Conservation (phyloP, 2,113 vertebrate genomes). For the Lycocorax pyrrhopterus region DNA sequence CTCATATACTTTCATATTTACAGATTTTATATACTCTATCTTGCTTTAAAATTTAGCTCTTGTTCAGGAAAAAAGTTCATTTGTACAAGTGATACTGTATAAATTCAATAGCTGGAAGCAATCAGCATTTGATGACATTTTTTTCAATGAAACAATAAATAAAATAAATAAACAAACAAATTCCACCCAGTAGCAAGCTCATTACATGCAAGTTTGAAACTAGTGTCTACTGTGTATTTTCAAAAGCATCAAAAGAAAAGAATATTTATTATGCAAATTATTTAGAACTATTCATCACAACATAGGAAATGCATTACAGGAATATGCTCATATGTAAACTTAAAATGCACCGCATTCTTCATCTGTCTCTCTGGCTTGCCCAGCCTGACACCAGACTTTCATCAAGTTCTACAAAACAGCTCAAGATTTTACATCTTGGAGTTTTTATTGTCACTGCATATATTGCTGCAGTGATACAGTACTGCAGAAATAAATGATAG, state of each 20-base stretch:
- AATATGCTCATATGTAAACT: neutral
- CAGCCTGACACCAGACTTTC: neutral
- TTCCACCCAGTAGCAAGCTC: neutral
- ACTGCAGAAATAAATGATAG: neutral
- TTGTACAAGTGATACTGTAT: neutral
- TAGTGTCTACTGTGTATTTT: neutral
- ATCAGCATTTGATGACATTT: neutral
- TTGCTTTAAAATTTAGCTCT: constrained; percentile 27
- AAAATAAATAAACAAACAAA: constrained; percentile 16
- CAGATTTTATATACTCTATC: neutral
- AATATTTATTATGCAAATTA: constrained; percentile 27
- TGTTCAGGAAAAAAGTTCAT: neutral
- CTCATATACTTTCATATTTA: neutral
- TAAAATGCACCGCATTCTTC: neutral
- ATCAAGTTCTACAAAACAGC: neutral
- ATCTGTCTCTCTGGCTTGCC: neutral
- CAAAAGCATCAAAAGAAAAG: neutral
- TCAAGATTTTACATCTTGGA: neutral
- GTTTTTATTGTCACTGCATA: neutral
- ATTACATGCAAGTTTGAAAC: neutral
- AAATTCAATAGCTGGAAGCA: constrained; percentile 3
- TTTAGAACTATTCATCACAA: neutral
- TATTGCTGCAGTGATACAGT: neutral
- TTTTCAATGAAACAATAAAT: constrained; percentile 7
- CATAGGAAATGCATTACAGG: neutral